Percentiles rank a stretch among this genome's conserved stretches.
Evolutionary conservation across 2,797 vertebrate genomes (phyloP).

Genomic region (Characodon lateralis): DNA sequence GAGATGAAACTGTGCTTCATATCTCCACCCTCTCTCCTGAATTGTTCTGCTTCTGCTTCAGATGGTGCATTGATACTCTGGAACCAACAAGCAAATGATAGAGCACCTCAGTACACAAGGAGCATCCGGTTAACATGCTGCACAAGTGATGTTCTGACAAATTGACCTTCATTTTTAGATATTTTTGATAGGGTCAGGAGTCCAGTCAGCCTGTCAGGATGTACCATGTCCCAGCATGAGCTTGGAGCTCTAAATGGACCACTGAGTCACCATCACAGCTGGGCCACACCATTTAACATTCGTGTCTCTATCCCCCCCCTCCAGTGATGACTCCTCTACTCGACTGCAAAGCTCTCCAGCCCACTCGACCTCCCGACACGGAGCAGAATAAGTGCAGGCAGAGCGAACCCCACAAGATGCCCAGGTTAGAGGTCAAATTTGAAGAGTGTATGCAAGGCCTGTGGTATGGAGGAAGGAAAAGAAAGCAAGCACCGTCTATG

Average conservation of each 20-base stretch:
- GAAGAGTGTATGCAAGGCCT: conserved; percentile 53
- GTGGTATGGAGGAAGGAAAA: conserved; percentile 31
- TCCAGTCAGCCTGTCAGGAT: conserved; percentile 52
- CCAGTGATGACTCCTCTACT: conserved; percentile 52
- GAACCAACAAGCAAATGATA: conserved; percentile 39
- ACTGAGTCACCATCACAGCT: conserved; percentile 75
- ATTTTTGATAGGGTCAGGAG: conserved; percentile 48
- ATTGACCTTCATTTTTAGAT: conserved; percentile 64
- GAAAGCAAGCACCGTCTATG: conserved; percentile 37
- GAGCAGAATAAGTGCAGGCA: conserved; percentile 63
- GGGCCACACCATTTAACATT: conserved; percentile 77
- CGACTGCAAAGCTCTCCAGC: conserved; percentile 54
- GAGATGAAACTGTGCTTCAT: conserved; percentile 20
- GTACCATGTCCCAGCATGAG: conserved; percentile 65
- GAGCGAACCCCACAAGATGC: conserved; percentile 64
- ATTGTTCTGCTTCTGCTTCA: conserved; percentile 11
- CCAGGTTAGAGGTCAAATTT: conserved; percentile 70
- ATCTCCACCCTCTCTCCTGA: conserved; percentile 11
- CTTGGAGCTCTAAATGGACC: conserved; percentile 75
- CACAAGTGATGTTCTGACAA: conserved; percentile 54
- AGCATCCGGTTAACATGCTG: conserved; percentile 52
- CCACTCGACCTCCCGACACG: conserved; percentile 83
- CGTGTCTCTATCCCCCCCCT: conserved; percentile 19
- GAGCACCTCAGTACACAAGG: conserved; percentile 45
- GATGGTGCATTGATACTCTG: conserved; percentile 18